A percentile compares a stretch with the other conserved stretches of the same genome.
Evolutionary conservation across 2,113 vertebrate genomes (phyloP).

Genomic region (Osmerus eperlanus): DNA sequence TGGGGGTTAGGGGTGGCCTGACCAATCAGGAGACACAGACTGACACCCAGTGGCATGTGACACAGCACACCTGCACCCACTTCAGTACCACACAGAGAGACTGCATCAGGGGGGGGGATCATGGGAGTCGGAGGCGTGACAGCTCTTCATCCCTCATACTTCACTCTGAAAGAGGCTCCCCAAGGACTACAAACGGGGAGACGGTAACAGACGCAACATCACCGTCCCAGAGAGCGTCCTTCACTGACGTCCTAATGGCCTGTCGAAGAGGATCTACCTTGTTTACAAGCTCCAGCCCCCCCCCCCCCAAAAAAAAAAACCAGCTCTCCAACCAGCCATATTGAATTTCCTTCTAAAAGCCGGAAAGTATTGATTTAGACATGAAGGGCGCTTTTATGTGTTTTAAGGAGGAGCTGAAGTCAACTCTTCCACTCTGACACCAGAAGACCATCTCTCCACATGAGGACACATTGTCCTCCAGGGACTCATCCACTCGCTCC

Average conservation of each 20-base stretch:
- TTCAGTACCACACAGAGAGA: background rate
- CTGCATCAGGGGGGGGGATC: background rate
- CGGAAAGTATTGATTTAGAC: constrained; percentile 20
- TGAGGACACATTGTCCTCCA: constrained; percentile 25
- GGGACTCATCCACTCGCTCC: too few relatives aligned
- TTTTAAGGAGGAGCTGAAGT: background rate
- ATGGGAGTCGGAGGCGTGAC: too few relatives aligned
- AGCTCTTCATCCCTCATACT: too few relatives aligned
- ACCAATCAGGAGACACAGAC: constrained; percentile 38
- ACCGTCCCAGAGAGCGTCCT: too few relatives aligned
- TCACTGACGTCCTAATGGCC: too few relatives aligned
- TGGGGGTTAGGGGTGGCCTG: constrained; percentile 33
- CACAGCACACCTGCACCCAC: constrained; percentile 51
- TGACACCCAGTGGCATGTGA: constrained; percentile 46
- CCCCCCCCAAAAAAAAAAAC: too few relatives aligned
- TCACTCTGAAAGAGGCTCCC: too few relatives aligned
- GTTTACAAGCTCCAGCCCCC: background rate
- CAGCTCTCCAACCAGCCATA: background rate
- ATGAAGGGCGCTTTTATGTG: constrained; percentile 13
- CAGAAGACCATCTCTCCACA: constrained; percentile 16
- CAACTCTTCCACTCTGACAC: background rate
- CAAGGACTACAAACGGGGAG: too few relatives aligned
- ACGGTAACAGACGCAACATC: too few relatives aligned
- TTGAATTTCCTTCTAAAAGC: background rate
- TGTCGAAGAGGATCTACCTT: constrained; percentile 10